Evolutionary conservation across 2,113 vertebrate species (phyloP).

Genomic region (Jacana jacana): DNA sequence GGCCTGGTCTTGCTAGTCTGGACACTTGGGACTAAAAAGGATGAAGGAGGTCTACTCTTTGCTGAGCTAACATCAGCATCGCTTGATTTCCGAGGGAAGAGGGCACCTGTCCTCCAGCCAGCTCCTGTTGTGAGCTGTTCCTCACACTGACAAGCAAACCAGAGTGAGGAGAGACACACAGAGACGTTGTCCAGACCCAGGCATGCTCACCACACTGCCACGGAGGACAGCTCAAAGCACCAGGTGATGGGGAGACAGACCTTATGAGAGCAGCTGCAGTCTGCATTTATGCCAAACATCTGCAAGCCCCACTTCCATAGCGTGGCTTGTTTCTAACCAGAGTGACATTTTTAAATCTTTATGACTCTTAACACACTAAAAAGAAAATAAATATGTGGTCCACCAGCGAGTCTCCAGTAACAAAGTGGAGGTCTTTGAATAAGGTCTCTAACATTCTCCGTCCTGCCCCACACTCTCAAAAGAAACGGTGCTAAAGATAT

Average conservation of each 20-base stretch:
- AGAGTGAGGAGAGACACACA: accelerated
- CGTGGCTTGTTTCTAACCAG: not conserved
- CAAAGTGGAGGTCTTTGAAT: not conserved
- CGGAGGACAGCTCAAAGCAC: not conserved
- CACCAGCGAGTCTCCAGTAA: not conserved
- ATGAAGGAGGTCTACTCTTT: not conserved
- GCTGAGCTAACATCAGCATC: not conserved
- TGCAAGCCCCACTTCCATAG: not conserved
- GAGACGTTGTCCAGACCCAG: not conserved
- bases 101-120: not conserved
- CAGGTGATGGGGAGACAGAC: too few species aligned
- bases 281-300: not conserved
- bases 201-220: accelerated
- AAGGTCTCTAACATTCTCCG: not conserved
- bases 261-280: not conserved
- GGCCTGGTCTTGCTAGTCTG: not conserved
- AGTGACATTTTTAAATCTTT: not conserved
- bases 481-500: not conserved
- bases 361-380: not conserved
- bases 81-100: not conserved
- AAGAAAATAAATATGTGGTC: not conserved
- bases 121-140: not conserved
- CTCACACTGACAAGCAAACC: not conserved
- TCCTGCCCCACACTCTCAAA: not conserved
- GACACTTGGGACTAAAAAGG: not conserved